These are phyloP conservation scores for Oedothorax gibbosus DNA, from an alignment of 1,140 invertebrate genomes.

Conservation along the genomic window DNA sequence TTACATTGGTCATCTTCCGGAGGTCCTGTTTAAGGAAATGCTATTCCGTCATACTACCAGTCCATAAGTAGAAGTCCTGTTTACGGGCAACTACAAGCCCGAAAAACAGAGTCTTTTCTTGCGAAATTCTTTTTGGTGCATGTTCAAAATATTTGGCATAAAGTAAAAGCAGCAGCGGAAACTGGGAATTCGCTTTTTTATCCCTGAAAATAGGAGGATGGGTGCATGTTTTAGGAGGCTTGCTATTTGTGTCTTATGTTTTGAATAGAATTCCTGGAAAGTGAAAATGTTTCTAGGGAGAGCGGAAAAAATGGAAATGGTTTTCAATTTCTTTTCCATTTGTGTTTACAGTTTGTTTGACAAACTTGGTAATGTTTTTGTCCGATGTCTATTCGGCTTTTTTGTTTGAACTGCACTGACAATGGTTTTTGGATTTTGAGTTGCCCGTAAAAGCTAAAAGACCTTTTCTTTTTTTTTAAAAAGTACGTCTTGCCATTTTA, in stretches of 20 bases:
- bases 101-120: conserved; percentile 34
- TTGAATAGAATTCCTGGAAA: conserved; percentile 10
- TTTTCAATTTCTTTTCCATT: conserved; percentile 37
- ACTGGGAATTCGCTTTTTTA: not conserved
- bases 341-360: conserved; percentile 42
- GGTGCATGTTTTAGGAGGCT: conserved; percentile 12
- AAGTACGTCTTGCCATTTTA: no score
- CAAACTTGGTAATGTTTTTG: conserved; percentile 10
- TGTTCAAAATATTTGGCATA: conserved; percentile 45
- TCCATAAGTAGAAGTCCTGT: conserved; percentile 37
- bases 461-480: no score
- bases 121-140: conserved; percentile 32
- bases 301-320: conserved; percentile 36
- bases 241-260: conserved; percentile 19
- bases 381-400: not conserved
- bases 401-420: no score
- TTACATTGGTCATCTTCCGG: not conserved
- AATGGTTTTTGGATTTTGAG: no score
- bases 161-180: conserved; percentile 2
- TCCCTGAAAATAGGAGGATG: conserved; percentile 26
- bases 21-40: conserved; percentile 27
- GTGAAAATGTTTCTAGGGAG: not conserved
- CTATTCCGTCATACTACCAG: conserved; percentile 18
- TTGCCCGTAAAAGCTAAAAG: no score
- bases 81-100: conserved; percentile 20